Percentiles rank a stretch among this genome's conserved stretches.
phyloP scores from a whole-genome alignment of 2,888 invertebrate genomes.

The Mesodorylaimus sp. region DNA sequence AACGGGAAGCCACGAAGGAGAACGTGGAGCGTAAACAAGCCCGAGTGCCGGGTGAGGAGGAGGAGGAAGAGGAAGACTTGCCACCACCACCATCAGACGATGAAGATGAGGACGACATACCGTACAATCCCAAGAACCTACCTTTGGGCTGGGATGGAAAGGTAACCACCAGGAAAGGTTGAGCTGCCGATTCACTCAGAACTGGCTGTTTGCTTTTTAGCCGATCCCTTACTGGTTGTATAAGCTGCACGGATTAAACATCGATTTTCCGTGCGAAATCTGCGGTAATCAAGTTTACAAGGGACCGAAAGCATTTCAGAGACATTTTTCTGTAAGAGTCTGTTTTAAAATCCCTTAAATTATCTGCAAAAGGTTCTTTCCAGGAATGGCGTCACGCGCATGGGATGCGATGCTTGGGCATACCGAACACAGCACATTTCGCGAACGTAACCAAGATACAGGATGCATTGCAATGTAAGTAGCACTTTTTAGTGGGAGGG shows the following conservation, averaged over 20 bases:
- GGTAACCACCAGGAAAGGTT: constrained; percentile 33
- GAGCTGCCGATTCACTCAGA: neutral
- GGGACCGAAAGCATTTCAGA: constrained; percentile 97
- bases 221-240: constrained; percentile 87
- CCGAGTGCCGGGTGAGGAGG: constrained; percentile 72
- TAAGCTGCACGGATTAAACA: constrained; percentile 92
- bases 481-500: constrained; percentile 10
- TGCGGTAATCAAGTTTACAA: constrained; percentile 78
- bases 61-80: constrained; percentile 52
- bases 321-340: constrained; percentile 65
- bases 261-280: constrained; percentile 96
- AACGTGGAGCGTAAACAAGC: constrained; percentile 97
- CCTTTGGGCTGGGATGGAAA: constrained; percentile 98
- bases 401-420: constrained; percentile 94
- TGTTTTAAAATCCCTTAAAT: constrained; percentile 7
- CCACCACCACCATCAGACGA: constrained; percentile 30
- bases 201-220: constrained; percentile 13
- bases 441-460: constrained; percentile 98
- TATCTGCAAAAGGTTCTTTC: constrained; percentile 15
- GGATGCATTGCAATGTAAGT: constrained; percentile 75
- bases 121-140: constrained; percentile 97
- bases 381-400: constrained; percentile 51
- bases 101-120: constrained; percentile 66
- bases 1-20: constrained; percentile 76
- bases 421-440: constrained; percentile 98